Base-by-base conservation (phyloP, 2,797 vertebrate species). In the Crocidura indochinensis region DNA sequence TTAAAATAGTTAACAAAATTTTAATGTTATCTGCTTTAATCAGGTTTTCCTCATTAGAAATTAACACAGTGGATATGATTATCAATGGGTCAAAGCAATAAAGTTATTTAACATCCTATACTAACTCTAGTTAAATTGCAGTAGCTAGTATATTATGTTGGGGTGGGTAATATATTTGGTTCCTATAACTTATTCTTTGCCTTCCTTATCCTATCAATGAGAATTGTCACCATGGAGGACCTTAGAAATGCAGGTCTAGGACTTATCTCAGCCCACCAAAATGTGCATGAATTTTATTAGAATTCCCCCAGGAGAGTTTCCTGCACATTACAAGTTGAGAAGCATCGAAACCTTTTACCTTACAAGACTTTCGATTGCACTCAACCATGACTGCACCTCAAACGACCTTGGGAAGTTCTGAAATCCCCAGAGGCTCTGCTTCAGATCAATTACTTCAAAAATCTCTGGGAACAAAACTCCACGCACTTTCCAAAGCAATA, bases 1-100 rank as follows among this genome's bases (percentile, higher is more conserved):
- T 77, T 24, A 92, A 81, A 85, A 82, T 78, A 68, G 10, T 62
- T 88, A 77, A 77, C 3, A 56, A 26, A 71, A 69, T 77, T 82
- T 47, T 10, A 71, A 10, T 24, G 4, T n/a, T 53, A 60, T 24
- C 53, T 76, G 10, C 10, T 69, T 0, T 10, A 89, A 89, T n/a
- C 38, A 81, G 31, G n/a, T 49, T 83, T 38, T 1, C 53, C 14
- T 72, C 2, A 51, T 49, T 44, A 19, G 24, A 11, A 91, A 72
- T 12, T 67, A 80, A 71, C 47, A 88, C 6, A 65, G 27, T 26
- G 27, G 64, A 44, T 2, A 14, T 84, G 51, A 71, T 12, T 53
- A 44, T 69, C 8, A 31, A 0, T 1, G n/a, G 60, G 56, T 11
- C 44, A 92, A 79, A 72, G 68, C 47, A 56, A 11, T 38, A 53